Conservation (phyloP, 35 echinoderm and acorn worm genomes). For the Eucidaris tribuloides region DNA sequence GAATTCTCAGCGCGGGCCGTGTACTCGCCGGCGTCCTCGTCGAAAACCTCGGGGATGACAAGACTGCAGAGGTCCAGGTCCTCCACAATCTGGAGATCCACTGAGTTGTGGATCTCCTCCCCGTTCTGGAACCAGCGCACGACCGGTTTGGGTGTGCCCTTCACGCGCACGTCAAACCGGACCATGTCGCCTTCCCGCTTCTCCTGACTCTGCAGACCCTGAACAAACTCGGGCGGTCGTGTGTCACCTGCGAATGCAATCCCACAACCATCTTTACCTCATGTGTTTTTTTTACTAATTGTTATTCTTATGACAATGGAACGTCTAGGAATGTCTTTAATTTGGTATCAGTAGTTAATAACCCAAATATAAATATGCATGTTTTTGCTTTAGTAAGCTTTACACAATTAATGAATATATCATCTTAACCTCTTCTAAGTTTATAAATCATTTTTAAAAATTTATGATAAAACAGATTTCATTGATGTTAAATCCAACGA, state of each 20-base stretch:
- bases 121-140: slow-evolving; percentile 86
- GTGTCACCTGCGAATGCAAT: slow-evolving; percentile 16
- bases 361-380: no score
- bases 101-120: slow-evolving; percentile 61
- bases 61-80: slow-evolving; percentile 61
- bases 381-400: no score
- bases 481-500: no score
- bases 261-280: no score
- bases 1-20: slow-evolving; percentile 73
- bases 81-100: slow-evolving; percentile 71
- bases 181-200: slow-evolving; percentile 66
- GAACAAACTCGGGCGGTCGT: slow-evolving; percentile 71
- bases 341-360: no score
- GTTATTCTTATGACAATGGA: no score
- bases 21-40: slow-evolving; percentile 90
- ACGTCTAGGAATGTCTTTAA: no score
- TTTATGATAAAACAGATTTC: no score
- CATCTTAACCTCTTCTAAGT: no score
- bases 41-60: slow-evolving; percentile 80
- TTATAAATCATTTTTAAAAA: no score
- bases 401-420: no score
- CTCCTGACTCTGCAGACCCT: slow-evolving; percentile 68
- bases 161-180: slow-evolving; percentile 73
- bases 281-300: no score
- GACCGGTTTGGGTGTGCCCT: slow-evolving; percentile 67